phyloP scores from a whole-genome alignment of 1,140 invertebrate genomes.

The Drosophila fuyamai region DNA sequence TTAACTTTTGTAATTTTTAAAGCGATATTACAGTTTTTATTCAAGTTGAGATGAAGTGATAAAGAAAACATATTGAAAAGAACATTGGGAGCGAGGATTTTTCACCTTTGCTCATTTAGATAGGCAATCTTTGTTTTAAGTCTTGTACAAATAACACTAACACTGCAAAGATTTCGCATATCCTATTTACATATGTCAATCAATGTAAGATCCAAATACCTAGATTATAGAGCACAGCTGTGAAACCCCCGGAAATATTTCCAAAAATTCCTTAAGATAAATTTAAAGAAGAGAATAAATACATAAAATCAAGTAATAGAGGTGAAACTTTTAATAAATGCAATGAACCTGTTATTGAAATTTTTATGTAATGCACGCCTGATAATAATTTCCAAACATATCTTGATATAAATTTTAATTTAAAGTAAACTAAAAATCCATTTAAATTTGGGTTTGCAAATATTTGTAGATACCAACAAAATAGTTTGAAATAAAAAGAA shows the following conservation, averaged over 20 bases:
- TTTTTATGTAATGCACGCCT: no score
- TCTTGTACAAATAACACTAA: conserved; percentile 28
- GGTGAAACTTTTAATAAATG: neutral
- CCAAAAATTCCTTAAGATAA: conserved; percentile 47
- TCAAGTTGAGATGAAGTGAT: conserved; percentile 58
- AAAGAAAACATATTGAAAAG: conserved; percentile 23
- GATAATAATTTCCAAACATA: conserved; percentile 18
- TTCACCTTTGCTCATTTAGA: conserved; percentile 14
- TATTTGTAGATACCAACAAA: neutral
- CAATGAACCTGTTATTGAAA: neutral
- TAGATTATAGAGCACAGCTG: conserved; percentile 34
- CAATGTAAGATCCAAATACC: conserved; percentile 14
- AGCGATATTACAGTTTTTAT: conserved; percentile 44
- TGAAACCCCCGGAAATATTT: conserved; percentile 35
- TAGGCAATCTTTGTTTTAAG: conserved; percentile 10
- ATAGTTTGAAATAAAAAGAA: neutral
- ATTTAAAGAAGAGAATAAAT: conserved; percentile 36
- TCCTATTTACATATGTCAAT: conserved; percentile 37
- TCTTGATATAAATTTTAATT: neutral
- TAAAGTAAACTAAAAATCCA: neutral
- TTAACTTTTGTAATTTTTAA: conserved; percentile 44
- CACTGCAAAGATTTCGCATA: conserved; percentile 30
- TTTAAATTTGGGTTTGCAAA: neutral
- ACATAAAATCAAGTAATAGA: conserved; percentile 4
- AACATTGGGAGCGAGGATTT: neutral